These are phyloP conservation scores for Oscheius myriophilus DNA, from an alignment of 2,888 invertebrate species.

Conservation along the genomic window DNA sequence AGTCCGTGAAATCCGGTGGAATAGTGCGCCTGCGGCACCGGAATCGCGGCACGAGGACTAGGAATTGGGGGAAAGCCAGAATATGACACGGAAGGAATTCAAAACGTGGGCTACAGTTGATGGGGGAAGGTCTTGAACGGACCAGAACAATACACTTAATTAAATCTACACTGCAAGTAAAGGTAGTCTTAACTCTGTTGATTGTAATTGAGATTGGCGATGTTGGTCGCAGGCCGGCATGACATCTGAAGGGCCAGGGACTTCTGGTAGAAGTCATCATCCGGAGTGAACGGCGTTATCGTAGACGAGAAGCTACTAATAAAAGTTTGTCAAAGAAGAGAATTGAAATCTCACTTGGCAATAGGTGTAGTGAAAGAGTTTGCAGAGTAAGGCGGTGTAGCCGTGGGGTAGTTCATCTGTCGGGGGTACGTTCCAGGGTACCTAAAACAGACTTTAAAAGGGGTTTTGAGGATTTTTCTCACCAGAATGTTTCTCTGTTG, in stretches of 20 bases:
- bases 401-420: constrained; percentile 64
- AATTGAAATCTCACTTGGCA: constrained; percentile 52
- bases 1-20: neutral
- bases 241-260: constrained; percentile 40
- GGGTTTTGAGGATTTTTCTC: neutral
- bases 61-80: constrained; percentile 7
- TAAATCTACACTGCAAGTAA: no score
- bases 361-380: constrained; percentile 57
- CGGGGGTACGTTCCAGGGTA: constrained; percentile 60
- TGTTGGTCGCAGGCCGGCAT: constrained; percentile 38
- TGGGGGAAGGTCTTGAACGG: neutral
- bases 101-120: constrained; percentile 1
- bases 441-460: constrained; percentile 32
- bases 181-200: constrained; percentile 18
- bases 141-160: neutral
- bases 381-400: constrained; percentile 60
- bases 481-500: constrained; percentile 48
- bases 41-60: constrained; percentile 14
- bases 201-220: constrained; percentile 34
- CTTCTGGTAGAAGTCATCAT: constrained; percentile 64
- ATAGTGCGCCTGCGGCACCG: neutral
- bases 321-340: constrained; percentile 1
- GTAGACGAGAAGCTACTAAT: constrained; percentile 40
- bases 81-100: constrained; percentile 19
- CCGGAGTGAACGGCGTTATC: constrained; percentile 52